A percentile compares a stretch with the other conserved stretches of the same genome.
phyloP scores from a whole-genome alignment of 2,113 vertebrate species.

The Eira barbara region DNA sequence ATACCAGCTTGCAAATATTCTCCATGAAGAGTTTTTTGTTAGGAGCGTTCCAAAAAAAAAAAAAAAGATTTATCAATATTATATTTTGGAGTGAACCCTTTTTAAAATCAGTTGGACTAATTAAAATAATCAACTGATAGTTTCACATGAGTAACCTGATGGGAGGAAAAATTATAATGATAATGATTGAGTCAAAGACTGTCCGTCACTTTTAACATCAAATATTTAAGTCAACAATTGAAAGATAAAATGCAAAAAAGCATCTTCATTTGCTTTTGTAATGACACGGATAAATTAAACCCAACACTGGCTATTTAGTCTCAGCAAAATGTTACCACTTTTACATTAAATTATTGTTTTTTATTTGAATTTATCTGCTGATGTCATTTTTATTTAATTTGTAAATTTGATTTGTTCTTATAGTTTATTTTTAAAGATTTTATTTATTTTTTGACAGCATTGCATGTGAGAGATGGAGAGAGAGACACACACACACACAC shows the following conservation, averaged over 20 bases:
- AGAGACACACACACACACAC: background rate
- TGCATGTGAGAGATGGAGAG: too few relatives aligned
- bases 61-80: background rate
- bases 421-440: background rate
- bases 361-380: constrained; percentile 27
- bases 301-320: background rate
- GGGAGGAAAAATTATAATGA: background rate
- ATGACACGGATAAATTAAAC: background rate
- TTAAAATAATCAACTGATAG: background rate
- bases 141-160: constrained; percentile 26
- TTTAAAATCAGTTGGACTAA: background rate
- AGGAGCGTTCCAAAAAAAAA: background rate
- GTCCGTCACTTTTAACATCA: background rate
- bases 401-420: background rate
- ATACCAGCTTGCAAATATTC: background rate
- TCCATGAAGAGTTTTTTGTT: constrained; percentile 9
- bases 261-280: background rate
- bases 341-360: background rate
- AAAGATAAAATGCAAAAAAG: constrained; percentile 8
- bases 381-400: constrained; percentile 25
- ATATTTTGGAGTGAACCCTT: background rate
- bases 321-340: background rate
- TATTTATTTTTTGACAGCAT: background rate
- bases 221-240: background rate
- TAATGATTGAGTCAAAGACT: background rate